Percentiles rank a stretch among this genome's conserved stretches.
phyloP scores from a whole-genome alignment of 2,113 vertebrate species.

The Ranitomeya variabilis region DNA sequence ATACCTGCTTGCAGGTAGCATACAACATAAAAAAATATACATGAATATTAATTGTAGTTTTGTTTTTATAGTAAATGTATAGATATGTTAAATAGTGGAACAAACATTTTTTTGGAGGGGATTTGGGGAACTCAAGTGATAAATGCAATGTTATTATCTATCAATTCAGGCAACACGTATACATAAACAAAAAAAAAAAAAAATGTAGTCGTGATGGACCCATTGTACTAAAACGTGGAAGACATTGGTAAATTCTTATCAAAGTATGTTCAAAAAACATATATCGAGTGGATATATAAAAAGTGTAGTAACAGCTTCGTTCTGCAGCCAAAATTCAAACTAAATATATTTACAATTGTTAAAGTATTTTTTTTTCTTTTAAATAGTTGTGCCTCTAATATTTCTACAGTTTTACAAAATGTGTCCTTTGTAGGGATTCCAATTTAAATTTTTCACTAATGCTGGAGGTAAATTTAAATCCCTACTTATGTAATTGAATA shows the following conservation, averaged over 20 bases:
- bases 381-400: conserved; percentile 1
- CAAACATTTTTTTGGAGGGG: conserved; percentile 10
- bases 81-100: conserved; percentile 55
- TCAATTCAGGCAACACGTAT: background rate
- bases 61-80: conserved; percentile 46
- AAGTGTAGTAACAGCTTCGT: background rate
- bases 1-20: conserved; percentile 57
- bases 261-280: conserved; percentile 1
- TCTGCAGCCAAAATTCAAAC: conserved; percentile 12
- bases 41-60: conserved; percentile 40
- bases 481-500: background rate
- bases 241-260: conserved; percentile 23
- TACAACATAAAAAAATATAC: conserved; percentile 44
- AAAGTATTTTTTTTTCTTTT: background rate
- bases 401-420: conserved; percentile 1
- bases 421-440: background rate
- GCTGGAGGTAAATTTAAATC: background rate
- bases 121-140: conserved; percentile 1
- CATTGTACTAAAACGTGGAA: conserved; percentile 20
- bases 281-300: background rate
- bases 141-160: background rate
- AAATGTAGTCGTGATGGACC: background rate
- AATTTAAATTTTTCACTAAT: background rate
- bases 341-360: conserved; percentile 19
- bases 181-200: background rate